Conservation (phyloP, 1,140 invertebrate species). For the Zaprionus camerounensis region DNA sequence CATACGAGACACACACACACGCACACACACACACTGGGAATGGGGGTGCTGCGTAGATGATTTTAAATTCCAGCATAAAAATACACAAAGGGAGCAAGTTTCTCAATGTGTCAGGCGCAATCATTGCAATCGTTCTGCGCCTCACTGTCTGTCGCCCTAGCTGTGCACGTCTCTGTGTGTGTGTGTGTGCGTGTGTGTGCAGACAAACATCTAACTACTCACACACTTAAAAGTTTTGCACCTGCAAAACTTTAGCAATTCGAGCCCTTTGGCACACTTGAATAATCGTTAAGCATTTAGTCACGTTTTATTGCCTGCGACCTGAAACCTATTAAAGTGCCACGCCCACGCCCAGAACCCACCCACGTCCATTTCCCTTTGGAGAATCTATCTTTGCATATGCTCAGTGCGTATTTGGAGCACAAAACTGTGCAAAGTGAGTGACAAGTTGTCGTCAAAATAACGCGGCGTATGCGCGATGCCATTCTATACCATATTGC, state of each 20-base stretch:
- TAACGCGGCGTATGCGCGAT: slow-evolving; percentile 41
- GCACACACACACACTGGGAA: slow-evolving; percentile 7
- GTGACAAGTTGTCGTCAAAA: slow-evolving; percentile 57
- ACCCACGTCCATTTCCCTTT: not conserved
- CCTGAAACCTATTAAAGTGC: slow-evolving; percentile 34
- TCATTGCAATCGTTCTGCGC: slow-evolving; percentile 24
- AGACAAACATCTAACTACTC: slow-evolving; percentile 14
- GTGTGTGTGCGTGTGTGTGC: slow-evolving; percentile 1
- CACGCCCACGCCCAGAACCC: not conserved
- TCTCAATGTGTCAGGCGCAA: slow-evolving; percentile 57
- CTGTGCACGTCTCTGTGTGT: not conserved
- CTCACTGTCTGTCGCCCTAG: not conserved
- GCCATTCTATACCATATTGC: slow-evolving; percentile 32
- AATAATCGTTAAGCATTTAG: slow-evolving; percentile 68
- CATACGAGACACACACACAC: slow-evolving; percentile 24
- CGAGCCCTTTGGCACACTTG: slow-evolving; percentile 54
- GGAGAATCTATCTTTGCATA: slow-evolving; percentile 14
- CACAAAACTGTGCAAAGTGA: slow-evolving; percentile 48
- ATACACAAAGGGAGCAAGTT: slow-evolving; percentile 46
- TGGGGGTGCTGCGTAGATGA: slow-evolving; percentile 2
- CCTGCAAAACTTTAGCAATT: slow-evolving; percentile 55
- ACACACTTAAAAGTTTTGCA: slow-evolving; percentile 30
- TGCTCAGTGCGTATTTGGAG: slow-evolving; percentile 3
- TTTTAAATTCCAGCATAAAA: slow-evolving; percentile 50
- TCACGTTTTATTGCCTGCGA: slow-evolving; percentile 59